These are phyloP conservation scores for Mormyrops attenuatus DNA, from an alignment of 2,797 vertebrate genomes.

Conservation along the genomic window DNA sequence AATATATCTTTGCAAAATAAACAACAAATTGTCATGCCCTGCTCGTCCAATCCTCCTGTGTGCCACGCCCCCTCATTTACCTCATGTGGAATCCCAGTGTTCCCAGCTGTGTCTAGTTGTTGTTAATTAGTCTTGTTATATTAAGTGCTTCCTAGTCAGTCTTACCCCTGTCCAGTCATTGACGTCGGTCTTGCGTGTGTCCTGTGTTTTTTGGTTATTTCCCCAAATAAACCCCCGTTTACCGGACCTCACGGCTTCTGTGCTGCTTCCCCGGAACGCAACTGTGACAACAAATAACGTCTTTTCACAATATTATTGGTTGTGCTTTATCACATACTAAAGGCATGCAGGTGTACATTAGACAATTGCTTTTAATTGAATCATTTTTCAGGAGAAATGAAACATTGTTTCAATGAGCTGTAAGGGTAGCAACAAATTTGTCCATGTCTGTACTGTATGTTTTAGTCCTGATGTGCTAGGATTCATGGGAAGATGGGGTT, in stretches of 20 bases:
- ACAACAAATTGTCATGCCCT: background rate
- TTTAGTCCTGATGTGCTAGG: background rate
- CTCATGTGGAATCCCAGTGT: too few relatives aligned
- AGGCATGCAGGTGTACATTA: background rate
- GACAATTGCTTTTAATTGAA: background rate
- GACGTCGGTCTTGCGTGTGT: too few relatives aligned
- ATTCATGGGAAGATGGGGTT: background rate
- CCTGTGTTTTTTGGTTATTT: too few relatives aligned
- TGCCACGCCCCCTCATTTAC: too few relatives aligned
- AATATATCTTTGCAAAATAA: background rate
- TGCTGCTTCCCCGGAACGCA: too few relatives aligned
- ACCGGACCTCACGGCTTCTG: too few relatives aligned
- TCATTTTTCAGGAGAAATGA: background rate
- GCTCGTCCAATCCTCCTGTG: too few relatives aligned
- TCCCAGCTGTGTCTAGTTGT: too few relatives aligned
- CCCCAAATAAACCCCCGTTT: too few relatives aligned
- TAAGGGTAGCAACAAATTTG: background rate
- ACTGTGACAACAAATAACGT: background rate
- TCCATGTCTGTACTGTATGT: background rate
- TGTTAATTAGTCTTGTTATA: too few relatives aligned
- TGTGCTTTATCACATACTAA: background rate
- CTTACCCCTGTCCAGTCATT: too few relatives aligned
- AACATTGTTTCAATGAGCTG: background rate
- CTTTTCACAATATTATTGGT: background rate
- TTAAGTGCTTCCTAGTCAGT: too few relatives aligned